A percentile compares a stretch with the other conserved stretches of the same genome.
Conservation (phyloP, 2,797 vertebrate genomes). For the Gobio occitaniae region DNA sequence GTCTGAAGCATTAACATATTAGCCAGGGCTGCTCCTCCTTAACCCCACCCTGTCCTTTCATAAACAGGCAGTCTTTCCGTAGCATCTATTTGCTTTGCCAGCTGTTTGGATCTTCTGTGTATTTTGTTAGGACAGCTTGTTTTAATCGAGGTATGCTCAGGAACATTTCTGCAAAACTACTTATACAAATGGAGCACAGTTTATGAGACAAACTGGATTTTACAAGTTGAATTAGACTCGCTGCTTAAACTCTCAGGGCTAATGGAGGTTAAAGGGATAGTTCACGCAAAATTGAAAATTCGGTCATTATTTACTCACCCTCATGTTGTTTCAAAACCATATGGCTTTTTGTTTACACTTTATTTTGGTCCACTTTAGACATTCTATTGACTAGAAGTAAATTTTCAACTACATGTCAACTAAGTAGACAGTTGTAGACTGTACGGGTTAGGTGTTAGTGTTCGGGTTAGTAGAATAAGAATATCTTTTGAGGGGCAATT, state of each 20-base stretch:
- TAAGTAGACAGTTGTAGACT: background rate
- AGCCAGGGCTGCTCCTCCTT: constrained; percentile 27
- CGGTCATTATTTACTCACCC: background rate
- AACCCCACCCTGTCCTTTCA: constrained; percentile 19
- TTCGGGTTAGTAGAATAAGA: background rate
- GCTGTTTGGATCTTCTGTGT: constrained; percentile 52
- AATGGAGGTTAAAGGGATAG: constrained; percentile 29
- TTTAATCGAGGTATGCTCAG: constrained; percentile 55
- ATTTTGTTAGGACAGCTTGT: constrained; percentile 59
- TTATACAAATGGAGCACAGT: constrained; percentile 50
- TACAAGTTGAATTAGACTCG: constrained; percentile 28
- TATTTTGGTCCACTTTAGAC: background rate
- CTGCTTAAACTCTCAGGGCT: constrained; percentile 41
- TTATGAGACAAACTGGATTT: constrained; percentile 39
- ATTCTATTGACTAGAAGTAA: background rate
- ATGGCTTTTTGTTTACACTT: background rate
- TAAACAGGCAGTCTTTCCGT: constrained; percentile 29
- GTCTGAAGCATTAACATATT: constrained; percentile 35
- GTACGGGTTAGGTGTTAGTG: background rate
- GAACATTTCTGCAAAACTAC: constrained; percentile 52
- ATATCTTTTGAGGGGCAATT: background rate
- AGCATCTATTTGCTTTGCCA: constrained; percentile 44
- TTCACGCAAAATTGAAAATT: constrained; percentile 1
- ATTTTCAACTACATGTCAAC: background rate
- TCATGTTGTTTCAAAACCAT: background rate